Evolutionary conservation across 1,140 invertebrate species (phyloP).

Genomic region (Hycleus phaleratus): DNA sequence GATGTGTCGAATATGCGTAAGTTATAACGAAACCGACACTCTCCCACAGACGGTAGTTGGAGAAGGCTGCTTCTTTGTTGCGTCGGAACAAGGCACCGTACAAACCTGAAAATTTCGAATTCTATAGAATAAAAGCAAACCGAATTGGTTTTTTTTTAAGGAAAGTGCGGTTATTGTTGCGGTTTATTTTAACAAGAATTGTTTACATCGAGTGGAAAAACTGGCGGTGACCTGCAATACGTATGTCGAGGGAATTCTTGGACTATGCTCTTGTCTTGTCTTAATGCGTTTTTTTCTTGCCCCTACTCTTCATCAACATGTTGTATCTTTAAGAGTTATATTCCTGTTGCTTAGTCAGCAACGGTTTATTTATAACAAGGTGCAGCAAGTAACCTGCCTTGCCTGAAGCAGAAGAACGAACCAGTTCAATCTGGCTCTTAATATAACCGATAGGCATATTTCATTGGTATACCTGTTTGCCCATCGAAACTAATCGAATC

Average conservation of each 20-base stretch:
- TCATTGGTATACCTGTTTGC: too few relatives aligned
- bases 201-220: not conserved
- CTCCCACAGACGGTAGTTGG: slow-evolving; percentile 93
- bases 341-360: slow-evolving; percentile 3
- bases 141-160: not conserved
- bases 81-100: slow-evolving; percentile 87
- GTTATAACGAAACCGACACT: slow-evolving; percentile 87
- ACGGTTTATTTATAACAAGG: slow-evolving; percentile 1
- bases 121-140: too few relatives aligned
- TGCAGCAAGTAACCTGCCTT: slow-evolving; percentile 4
- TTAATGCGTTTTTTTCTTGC: too few relatives aligned
- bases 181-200: slow-evolving; percentile 1
- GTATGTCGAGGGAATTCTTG: too few relatives aligned
- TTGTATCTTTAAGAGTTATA: not conserved
- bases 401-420: slow-evolving; percentile 20
- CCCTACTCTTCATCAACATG: too few relatives aligned
- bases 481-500: too few relatives aligned
- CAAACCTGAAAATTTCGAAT: slow-evolving; percentile 56
- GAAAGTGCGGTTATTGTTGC: not conserved
- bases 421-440: slow-evolving; percentile 14
- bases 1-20: slow-evolving; percentile 78
- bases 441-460: not conserved
- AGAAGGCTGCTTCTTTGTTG: slow-evolving; percentile 93
- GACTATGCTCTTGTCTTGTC: too few relatives aligned
- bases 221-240: too few relatives aligned